Percentiles rank a stretch among this genome's conserved stretches.
These are phyloP conservation scores for Aporophyla lueneburgensis DNA, from an alignment of 2,888 invertebrate genomes.

Conservation along the genomic window DNA sequence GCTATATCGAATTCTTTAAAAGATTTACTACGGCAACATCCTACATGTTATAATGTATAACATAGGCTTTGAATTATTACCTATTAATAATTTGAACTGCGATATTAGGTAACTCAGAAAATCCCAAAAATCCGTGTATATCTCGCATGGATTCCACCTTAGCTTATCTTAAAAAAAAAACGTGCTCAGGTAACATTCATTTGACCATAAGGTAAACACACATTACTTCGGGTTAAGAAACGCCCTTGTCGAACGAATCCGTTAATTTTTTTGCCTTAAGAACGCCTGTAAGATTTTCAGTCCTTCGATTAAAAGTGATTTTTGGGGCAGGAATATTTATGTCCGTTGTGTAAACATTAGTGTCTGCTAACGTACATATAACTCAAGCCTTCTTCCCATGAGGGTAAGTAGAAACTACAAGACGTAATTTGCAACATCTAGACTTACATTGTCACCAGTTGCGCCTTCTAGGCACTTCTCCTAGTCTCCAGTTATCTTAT, in stretches of 20 bases:
- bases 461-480: no score
- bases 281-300: background rate
- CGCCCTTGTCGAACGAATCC: background rate
- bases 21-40: conserved; percentile 68
- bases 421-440: no score
- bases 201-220: background rate
- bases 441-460: no score
- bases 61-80: conserved; percentile 24
- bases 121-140: background rate
- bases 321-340: no score
- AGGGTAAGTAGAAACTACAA: no score
- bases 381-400: no score
- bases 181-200: background rate
- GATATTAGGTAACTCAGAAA: background rate
- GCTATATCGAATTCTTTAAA: conserved; percentile 68
- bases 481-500: no score
- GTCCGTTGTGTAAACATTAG: no score
- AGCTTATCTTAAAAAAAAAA: background rate
- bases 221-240: background rate
- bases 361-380: no score
- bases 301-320: no score
- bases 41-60: conserved; percentile 58
- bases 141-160: background rate
- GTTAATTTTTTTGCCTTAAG: background rate
- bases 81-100: no score